These are phyloP conservation scores for Allophyes oxyacanthae DNA, from an alignment of 2,888 invertebrate species.

Conservation along the genomic window DNA sequence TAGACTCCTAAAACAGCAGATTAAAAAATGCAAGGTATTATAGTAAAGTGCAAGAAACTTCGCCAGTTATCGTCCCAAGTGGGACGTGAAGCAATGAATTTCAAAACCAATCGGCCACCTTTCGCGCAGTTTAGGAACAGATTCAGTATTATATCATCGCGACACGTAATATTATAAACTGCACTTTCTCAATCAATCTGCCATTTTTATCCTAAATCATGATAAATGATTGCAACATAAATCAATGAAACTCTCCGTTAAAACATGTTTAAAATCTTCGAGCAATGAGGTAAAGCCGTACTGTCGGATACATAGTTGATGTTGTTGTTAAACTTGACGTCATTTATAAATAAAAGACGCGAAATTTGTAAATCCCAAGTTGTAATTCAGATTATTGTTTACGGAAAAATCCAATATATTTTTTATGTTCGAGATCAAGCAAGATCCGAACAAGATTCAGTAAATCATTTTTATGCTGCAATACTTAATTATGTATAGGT, in stretches of 20 bases:
- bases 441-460: no score
- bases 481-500: no score
- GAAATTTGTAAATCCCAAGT: no score
- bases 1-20: slow-evolving; percentile 2
- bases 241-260: neutral
- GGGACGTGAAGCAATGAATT: slow-evolving; percentile 26
- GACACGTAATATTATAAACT: slow-evolving; percentile 34
- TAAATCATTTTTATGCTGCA: no score
- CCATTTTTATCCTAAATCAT: slow-evolving; percentile 19
- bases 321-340: no score
- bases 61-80: slow-evolving; percentile 17
- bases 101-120: slow-evolving; percentile 22
- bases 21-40: slow-evolving; percentile 8
- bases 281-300: no score
- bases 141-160: slow-evolving; percentile 42
- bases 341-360: no score
- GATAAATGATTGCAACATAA: slow-evolving; percentile 19
- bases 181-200: slow-evolving; percentile 39
- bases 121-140: slow-evolving; percentile 27
- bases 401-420: no score
- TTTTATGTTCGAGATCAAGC: no score
- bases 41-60: slow-evolving; percentile 4
- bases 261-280: no score
- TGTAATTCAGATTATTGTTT: no score
- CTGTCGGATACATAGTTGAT: no score